phyloP scores from a whole-genome alignment of 2,113 vertebrate species.

The Macrotis lagotis region DNA sequence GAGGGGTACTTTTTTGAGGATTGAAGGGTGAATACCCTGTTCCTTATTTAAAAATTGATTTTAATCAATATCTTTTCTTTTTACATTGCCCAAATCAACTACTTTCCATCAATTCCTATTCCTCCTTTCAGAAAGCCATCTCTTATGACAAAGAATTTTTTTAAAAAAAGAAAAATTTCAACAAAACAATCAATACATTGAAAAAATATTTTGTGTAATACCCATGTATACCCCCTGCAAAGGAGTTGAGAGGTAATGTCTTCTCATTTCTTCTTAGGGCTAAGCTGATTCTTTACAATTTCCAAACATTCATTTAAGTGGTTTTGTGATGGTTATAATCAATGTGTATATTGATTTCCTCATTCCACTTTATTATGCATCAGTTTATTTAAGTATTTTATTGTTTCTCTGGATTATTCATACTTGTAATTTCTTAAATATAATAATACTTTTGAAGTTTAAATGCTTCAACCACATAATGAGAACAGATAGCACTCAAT shows the following conservation, averaged over 20 bases:
- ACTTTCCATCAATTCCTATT: background rate
- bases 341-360: background rate
- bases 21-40: background rate
- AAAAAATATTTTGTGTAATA: background rate
- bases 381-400: background rate
- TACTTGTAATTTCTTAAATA: background rate
- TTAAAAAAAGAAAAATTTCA: background rate
- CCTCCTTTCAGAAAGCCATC: background rate
- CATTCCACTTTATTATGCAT: background rate
- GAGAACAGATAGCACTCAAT: background rate
- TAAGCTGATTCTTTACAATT: background rate
- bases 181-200: background rate
- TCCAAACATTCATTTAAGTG: background rate
- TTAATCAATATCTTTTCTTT: background rate
- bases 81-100: background rate
- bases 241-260: background rate
- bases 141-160: background rate
- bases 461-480: background rate
- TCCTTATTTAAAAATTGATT: background rate
- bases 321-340: background rate
- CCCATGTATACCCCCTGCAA: background rate
- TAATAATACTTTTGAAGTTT: background rate
- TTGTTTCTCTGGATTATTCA: background rate
- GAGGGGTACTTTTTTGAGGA: background rate
- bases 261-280: background rate